phyloP scores from a whole-genome alignment of 2,888 invertebrate species.

The Lasioglossum oenotherae region DNA sequence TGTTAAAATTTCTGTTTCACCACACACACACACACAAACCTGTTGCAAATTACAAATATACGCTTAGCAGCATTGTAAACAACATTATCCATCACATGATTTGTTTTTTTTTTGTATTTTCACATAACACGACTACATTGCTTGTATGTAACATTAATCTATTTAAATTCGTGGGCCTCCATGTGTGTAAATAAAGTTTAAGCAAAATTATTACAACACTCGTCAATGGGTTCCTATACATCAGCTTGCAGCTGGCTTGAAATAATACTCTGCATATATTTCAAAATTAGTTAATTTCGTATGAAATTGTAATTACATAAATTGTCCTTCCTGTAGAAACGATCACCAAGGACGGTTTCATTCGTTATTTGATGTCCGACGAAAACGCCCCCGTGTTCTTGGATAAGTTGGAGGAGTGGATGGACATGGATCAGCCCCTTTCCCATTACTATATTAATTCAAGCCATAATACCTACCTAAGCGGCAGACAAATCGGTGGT shows the following conservation, averaged over 20 bases:
- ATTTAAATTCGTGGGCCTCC: no score
- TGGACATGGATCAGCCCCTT: slow-evolving; percentile 90
- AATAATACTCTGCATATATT: neutral
- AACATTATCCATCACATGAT: no score
- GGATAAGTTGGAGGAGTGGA: slow-evolving; percentile 88
- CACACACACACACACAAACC: no score
- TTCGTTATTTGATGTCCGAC: slow-evolving; percentile 89
- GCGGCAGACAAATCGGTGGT: slow-evolving; percentile 89
- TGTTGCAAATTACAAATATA: neutral
- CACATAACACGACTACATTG: no score
- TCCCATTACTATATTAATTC: slow-evolving; percentile 90
- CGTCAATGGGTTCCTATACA: neutral
- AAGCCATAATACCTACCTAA: slow-evolving; percentile 88
- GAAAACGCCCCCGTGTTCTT: slow-evolving; percentile 90
- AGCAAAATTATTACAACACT: neutral
- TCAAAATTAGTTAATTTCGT: neutral
- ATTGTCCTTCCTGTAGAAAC: slow-evolving; percentile 75
- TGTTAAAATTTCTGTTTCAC: neutral
- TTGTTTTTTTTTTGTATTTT: no score
- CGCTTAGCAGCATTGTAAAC: no score
- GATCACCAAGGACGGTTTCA: slow-evolving; percentile 87
- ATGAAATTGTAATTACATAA: neutral
- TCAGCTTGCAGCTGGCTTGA: no score
- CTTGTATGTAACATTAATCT: no score
- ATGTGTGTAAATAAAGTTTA: no score